Evolutionary conservation across 2,797 vertebrate species (phyloP), one percentile per base, ranked within the genome.

Genomic region (Sphenodon punctatus): DNA sequence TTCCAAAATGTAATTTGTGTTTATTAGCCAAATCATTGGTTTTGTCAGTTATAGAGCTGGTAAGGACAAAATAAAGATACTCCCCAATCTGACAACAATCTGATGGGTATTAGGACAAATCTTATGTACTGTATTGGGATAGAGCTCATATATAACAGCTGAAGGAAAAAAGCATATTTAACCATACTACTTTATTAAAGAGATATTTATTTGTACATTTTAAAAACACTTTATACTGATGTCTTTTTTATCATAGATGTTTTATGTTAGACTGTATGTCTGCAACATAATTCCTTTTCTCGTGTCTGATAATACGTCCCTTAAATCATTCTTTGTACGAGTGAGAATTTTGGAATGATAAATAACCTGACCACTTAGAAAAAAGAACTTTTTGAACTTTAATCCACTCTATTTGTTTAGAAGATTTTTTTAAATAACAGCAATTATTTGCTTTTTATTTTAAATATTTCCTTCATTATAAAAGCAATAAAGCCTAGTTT

Each of bases 401-500:
- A 66, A 51, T 83, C 51, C 60, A 66, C 19, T 76, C 48, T 84
- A 75, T 84, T 88, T 45, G 46, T 78, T 92, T 89, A 84, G 78
- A 83, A 64, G 41, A 70, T 70, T 76, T 15, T 79, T 78, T 88
- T 88, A 92, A 60, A 78, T 78, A 80, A 56, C 63, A 78, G 82
- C 43, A 77, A 43, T 86, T 84, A 56, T 77, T 78, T 85, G 69
- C 34, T 48, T 78, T 58, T 84, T 80, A 78, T 41, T 59, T 16
- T 17, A 83, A 80, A 82, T 41, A 75, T 89, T 88, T 91, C n/a
- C 70, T 72, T 92, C 89, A 87, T 93, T 92, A 91, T 81, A 92
- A 93, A 93, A 95, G 94, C 93, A 95, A 92, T 95, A 93, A 95
- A 95, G 83, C 86, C 82, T 91, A 78, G 85, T 90, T 88, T 90